A percentile compares a stretch with the other conserved stretches of the same genome.
Conservation (phyloP, 2,888 invertebrate species). For the Pseudanteris insignis region DNA sequence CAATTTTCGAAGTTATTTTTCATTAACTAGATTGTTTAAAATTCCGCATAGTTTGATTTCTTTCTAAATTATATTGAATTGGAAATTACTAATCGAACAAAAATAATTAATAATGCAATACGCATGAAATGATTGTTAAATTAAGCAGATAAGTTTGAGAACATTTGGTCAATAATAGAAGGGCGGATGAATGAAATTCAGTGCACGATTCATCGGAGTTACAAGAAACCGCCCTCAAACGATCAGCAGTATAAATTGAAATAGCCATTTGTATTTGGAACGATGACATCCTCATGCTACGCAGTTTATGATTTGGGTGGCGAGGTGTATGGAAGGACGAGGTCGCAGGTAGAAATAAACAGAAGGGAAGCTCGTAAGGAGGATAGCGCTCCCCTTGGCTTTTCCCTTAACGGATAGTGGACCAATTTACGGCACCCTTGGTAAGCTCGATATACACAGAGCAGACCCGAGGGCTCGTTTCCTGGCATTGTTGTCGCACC, state of each 20-base stretch:
- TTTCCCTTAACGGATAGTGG: conserved; percentile 32
- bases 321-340: conserved; percentile 14
- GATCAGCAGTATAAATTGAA: conserved; percentile 13
- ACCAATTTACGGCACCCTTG: conserved; percentile 39
- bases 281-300: conserved; percentile 12
- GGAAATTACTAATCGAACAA: too few relatives aligned
- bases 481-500: conserved; percentile 33
- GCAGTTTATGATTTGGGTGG: conserved; percentile 28
- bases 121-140: too few relatives aligned
- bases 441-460: conserved; percentile 15
- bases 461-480: conserved; percentile 28
- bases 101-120: too few relatives aligned
- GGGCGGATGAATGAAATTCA: too few relatives aligned
- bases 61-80: too few relatives aligned
- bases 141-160: too few relatives aligned
- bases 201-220: too few relatives aligned
- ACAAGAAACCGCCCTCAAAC: too few relatives aligned
- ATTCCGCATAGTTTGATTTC: too few relatives aligned
- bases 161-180: too few relatives aligned
- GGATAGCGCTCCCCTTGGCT: conserved; percentile 16
- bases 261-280: conserved; percentile 16
- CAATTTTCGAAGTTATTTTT: too few relatives aligned
- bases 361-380: conserved; percentile 21
- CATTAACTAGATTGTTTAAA: too few relatives aligned
- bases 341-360: conserved; percentile 45